Percentiles rank a stretch among this genome's conserved stretches.
Conservation (phyloP, 1,140 invertebrate species). For the Solenopsis invicta region DNA sequence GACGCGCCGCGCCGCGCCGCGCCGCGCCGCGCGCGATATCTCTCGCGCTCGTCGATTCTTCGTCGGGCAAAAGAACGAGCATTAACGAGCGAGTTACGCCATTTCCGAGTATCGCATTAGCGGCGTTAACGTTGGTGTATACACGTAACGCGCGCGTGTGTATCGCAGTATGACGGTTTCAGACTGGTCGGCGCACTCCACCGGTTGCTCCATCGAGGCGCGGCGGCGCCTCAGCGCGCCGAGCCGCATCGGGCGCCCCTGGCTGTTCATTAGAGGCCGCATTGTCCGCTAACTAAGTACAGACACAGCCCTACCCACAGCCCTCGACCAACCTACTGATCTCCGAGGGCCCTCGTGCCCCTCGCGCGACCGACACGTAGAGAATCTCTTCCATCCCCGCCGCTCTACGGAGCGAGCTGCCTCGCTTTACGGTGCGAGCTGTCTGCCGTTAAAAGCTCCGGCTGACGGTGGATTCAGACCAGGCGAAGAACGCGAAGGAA, state of each 20-base stretch:
- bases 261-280: slow-evolving; percentile 87
- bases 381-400: slow-evolving; percentile 62
- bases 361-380: slow-evolving; percentile 50
- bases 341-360: slow-evolving; percentile 68
- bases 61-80: not conserved
- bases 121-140: slow-evolving; percentile 29
- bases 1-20: not conserved
- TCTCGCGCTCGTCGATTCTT: not conserved
- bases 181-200: slow-evolving; percentile 82
- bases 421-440: too few species aligned
- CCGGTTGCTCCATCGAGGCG: slow-evolving; percentile 75
- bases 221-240: slow-evolving; percentile 35
- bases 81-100: slow-evolving; percentile 67
- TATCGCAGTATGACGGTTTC: slow-evolving; percentile 84
- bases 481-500: not conserved
- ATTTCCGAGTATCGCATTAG: slow-evolving; percentile 69
- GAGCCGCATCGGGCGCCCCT: slow-evolving; percentile 81
- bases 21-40: not conserved
- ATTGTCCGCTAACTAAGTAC: slow-evolving; percentile 88
- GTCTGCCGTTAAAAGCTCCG: not conserved
- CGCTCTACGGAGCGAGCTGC: slow-evolving; percentile 11
- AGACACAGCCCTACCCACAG: slow-evolving; percentile 78
- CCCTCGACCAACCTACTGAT: slow-evolving; percentile 77
- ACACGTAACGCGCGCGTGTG: slow-evolving; percentile 79
- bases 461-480: not conserved